Conservation (phyloP, 1,140 invertebrate genomes). For the Halictus rubicundus region DNA sequence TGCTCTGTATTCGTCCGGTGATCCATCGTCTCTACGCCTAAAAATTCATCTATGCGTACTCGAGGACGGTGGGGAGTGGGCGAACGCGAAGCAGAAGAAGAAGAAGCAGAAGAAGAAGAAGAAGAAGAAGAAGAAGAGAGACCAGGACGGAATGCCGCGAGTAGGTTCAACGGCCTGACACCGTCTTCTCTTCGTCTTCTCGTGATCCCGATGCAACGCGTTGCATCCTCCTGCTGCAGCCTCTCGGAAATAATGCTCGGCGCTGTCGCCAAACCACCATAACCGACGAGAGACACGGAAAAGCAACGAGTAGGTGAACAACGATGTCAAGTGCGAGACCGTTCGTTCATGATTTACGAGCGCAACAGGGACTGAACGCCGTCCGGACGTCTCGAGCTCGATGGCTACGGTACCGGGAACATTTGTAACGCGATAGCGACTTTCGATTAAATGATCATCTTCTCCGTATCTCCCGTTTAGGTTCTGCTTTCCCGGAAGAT, state of each 20-base stretch:
- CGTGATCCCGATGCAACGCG: constrained; percentile 49
- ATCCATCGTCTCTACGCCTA: constrained; percentile 64
- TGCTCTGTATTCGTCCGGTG: constrained; percentile 62
- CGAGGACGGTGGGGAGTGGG: constrained; percentile 9
- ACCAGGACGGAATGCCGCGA: constrained; percentile 64
- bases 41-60: constrained; percentile 66
- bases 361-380: neutral
- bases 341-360: constrained; percentile 43
- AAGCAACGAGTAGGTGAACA: constrained; percentile 22
- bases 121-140: neutral
- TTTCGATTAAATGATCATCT: neutral
- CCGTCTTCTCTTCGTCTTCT: constrained; percentile 49
- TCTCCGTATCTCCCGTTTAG: neutral
- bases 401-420: neutral
- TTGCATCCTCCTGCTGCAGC: constrained; percentile 10
- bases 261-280: constrained; percentile 58
- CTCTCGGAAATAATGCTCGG: constrained; percentile 55
- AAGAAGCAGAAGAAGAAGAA: too few species aligned
- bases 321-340: constrained; percentile 38
- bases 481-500: neutral
- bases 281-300: constrained; percentile 22
- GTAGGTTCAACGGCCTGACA: constrained; percentile 66
- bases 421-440: constrained; percentile 22
- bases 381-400: too few species aligned
- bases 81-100: too few species aligned